phyloP scores from a whole-genome alignment of 30 jellyfish, hydroid and myxozoan genomes.

The Morbakka virulenta region DNA sequence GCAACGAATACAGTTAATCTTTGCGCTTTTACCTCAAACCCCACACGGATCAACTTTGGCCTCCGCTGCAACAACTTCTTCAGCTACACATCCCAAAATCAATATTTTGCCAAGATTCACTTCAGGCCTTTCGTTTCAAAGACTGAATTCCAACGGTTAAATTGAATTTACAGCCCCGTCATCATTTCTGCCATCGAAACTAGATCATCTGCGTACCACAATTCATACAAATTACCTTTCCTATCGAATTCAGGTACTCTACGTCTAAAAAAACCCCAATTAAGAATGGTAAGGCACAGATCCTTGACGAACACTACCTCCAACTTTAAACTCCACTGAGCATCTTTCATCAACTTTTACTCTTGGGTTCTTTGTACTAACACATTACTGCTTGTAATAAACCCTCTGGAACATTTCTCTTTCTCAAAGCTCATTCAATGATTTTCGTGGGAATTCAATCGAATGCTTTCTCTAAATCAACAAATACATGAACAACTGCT shows the following conservation, averaged over 20 bases:
- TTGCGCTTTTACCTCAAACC: neutral
- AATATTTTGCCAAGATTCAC: neutral
- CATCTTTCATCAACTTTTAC: no score
- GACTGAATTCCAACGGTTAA: constrained; percentile 8
- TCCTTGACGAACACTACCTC: no score
- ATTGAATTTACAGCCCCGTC: neutral
- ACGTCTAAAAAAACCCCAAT: no score
- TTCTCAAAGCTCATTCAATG: no score
- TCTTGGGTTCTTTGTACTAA: no score
- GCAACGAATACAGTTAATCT: constrained; percentile 4
- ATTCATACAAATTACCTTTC: constrained; percentile 8
- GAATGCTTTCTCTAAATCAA: no score
- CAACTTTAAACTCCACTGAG: no score
- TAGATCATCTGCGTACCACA: constrained; percentile 25
- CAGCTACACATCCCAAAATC: neutral
- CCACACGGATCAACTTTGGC: constrained; percentile 13
- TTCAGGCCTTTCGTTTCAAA: constrained; percentile 17
- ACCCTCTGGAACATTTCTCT: no score
- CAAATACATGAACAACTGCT: no score
- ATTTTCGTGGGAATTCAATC: no score
- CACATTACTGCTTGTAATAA: no score
- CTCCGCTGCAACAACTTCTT: constrained; percentile 1
- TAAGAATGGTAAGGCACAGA: no score
- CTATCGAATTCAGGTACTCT: neutral
- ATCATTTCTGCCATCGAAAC: constrained; percentile 5